Percentiles rank a stretch among this genome's conserved stretches.
Conservation (phyloP, 2,113 vertebrate species). For the Platysternon megacephalum region DNA sequence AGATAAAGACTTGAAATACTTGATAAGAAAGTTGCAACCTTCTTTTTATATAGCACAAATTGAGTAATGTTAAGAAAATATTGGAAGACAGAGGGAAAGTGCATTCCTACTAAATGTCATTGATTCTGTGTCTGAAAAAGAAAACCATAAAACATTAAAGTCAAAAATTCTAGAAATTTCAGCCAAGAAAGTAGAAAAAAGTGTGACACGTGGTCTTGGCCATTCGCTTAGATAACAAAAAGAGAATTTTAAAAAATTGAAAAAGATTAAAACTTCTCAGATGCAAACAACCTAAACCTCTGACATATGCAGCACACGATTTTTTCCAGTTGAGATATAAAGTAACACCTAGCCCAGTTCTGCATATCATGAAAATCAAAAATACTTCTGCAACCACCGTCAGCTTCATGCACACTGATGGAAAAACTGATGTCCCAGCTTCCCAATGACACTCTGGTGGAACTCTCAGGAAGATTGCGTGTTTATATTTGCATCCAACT, state of each 20-base stretch:
- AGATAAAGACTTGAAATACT: background rate
- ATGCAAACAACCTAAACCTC: background rate
- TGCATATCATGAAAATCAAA: background rate
- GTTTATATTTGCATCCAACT: constrained; percentile 54
- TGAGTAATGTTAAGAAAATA: constrained; percentile 9
- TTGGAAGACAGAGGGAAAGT: constrained; percentile 15
- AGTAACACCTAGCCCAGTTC: background rate
- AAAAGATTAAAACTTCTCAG: background rate
- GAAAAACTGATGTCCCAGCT: constrained; percentile 22
- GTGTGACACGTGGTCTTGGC: background rate
- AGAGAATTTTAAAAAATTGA: background rate
- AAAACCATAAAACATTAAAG: constrained; percentile 18
- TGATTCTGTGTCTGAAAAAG: background rate
- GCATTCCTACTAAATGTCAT: constrained; percentile 10
- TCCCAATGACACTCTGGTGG: constrained; percentile 43
- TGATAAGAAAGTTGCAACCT: background rate
- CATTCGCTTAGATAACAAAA: constrained; percentile 1
- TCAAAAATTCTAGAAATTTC: constrained; percentile 32
- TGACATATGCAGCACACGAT: background rate
- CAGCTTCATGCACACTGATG: constrained; percentile 6
- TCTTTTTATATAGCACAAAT: background rate
- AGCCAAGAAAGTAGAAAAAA: constrained; percentile 40
- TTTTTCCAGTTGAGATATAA: background rate
- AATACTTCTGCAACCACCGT: background rate
- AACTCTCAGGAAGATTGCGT: constrained; percentile 35